These are phyloP conservation scores for Dipodomys stephensi DNA, from an alignment of 2,113 vertebrate genomes.

Conservation along the genomic window DNA sequence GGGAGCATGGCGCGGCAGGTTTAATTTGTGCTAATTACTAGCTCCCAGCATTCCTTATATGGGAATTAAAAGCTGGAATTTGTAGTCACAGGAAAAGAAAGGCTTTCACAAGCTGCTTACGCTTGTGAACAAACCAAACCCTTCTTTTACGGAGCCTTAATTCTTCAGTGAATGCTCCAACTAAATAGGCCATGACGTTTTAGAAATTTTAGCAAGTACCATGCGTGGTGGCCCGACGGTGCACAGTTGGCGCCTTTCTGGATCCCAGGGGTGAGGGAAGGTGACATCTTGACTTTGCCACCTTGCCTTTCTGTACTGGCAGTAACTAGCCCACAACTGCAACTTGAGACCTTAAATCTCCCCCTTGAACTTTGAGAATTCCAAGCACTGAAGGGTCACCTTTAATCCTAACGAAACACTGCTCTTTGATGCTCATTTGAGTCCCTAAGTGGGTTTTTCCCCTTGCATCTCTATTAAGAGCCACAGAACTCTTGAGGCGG, in stretches of 20 bases:
- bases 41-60: background rate
- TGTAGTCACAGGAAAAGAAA: slow-evolving; percentile 56
- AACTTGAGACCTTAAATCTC: background rate
- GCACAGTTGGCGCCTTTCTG: no score
- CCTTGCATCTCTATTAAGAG: accelerated
- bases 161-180: background rate
- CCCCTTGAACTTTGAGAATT: background rate
- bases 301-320: background rate
- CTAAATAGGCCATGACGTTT: background rate
- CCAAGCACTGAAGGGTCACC: background rate
- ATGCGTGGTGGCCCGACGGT: background rate
- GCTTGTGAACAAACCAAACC: slow-evolving; percentile 36
- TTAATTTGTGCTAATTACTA: slow-evolving; percentile 30
- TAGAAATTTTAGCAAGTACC: background rate
- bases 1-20: background rate
- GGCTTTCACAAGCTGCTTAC: slow-evolving; percentile 53
- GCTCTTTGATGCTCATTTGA: background rate
- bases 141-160: slow-evolving; percentile 14
- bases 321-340: background rate
- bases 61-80: slow-evolving; percentile 40
- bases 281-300: background rate
- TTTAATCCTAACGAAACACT: background rate
- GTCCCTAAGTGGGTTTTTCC: background rate
- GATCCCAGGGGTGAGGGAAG: background rate
- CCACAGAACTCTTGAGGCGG: background rate